A percentile compares a stretch with the other conserved stretches of the same genome.
phyloP scores from a whole-genome alignment of 2,113 vertebrate species.

The Cheirogaleus medius region DNA sequence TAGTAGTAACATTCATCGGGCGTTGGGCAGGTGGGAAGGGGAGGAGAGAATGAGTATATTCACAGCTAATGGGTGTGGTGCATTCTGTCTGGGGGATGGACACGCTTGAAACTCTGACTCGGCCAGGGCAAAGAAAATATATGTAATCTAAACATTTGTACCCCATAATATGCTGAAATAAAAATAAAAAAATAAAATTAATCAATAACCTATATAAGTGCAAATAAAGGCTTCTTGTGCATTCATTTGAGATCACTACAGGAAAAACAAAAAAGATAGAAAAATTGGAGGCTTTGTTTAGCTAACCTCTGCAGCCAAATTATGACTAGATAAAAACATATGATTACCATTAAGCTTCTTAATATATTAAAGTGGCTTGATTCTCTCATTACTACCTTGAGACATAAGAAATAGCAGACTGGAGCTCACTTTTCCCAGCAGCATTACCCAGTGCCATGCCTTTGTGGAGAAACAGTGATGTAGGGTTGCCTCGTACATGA shows the following conservation, averaged over 20 bases:
- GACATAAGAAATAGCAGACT: neutral
- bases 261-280: neutral
- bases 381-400: neutral
- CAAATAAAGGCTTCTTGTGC: neutral
- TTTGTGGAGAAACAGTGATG: neutral
- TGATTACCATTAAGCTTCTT: neutral
- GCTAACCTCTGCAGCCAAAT: neutral
- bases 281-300: conserved; percentile 1
- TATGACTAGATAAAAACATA: neutral
- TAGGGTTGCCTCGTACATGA: neutral
- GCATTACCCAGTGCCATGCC: too few species aligned
- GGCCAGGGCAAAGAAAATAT: too few species aligned
- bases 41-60: too few species aligned
- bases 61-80: too few species aligned
- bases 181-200: neutral
- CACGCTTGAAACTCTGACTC: too few species aligned
- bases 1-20: too few species aligned
- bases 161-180: too few species aligned
- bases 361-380: neutral
- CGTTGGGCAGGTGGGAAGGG: too few species aligned
- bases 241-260: neutral
- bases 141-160: too few species aligned
- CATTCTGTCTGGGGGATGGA: too few species aligned
- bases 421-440: neutral
- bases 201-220: neutral